Evolutionary conservation across 1,140 invertebrate species (phyloP).

Genomic region (Ctenoplectra terminalis): DNA sequence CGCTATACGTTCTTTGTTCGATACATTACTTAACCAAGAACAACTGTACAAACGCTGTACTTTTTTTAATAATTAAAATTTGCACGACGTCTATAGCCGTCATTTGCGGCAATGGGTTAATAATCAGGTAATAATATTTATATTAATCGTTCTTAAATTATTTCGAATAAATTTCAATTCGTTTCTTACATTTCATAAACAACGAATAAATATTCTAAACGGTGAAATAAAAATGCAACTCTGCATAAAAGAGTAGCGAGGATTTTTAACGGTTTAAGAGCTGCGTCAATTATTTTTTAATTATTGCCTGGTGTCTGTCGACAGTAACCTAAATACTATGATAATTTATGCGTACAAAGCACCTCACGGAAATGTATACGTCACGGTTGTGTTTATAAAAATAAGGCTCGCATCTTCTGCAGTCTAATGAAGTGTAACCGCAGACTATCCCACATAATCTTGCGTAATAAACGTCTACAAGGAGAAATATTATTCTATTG

Average conservation of each 20-base stretch:
- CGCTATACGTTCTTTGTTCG: too few species aligned
- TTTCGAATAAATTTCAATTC: too few species aligned
- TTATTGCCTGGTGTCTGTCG: neutral
- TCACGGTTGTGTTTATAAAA: neutral
- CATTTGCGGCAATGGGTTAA: too few species aligned
- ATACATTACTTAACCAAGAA: too few species aligned
- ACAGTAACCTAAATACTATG: neutral
- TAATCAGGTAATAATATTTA: neutral
- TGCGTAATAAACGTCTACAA: constrained; percentile 26
- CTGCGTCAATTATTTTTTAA: neutral
- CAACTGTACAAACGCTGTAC: too few species aligned
- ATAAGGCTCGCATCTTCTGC: neutral
- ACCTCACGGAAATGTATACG: neutral
- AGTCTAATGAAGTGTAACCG: constrained; percentile 18
- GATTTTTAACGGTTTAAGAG: neutral
- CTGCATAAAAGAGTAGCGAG: neutral
- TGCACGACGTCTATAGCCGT: too few species aligned
- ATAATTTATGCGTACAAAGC: neutral
- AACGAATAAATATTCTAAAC: neutral
- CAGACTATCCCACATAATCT: constrained; percentile 22
- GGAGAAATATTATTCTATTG: neutral
- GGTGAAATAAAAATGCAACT: neutral
- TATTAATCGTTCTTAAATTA: too few species aligned
- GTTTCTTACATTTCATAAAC: neutral
- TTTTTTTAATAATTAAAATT: too few species aligned